These are phyloP conservation scores for Seira musarum DNA, from an alignment of 2,888 invertebrate genomes.

Conservation along the genomic window DNA sequence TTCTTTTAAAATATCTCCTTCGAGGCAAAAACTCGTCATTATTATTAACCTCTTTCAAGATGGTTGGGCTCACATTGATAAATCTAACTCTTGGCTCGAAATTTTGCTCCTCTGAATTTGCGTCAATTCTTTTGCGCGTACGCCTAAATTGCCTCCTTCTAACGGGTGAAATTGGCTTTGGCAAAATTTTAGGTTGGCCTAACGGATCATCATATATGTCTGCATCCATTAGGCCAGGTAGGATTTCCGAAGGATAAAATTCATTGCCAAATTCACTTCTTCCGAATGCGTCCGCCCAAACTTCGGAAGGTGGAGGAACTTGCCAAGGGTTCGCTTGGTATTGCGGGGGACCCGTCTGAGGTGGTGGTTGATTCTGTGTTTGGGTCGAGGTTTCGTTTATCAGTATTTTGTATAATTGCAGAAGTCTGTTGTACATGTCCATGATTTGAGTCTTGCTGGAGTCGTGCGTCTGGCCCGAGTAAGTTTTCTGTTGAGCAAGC, in stretches of 20 bases:
- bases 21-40: slow-evolving; percentile 43
- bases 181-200: slow-evolving; percentile 43
- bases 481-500: neutral
- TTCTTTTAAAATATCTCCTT: slow-evolving; percentile 41
- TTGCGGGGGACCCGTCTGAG: slow-evolving; percentile 15
- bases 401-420: slow-evolving; percentile 28
- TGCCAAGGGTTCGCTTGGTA: slow-evolving; percentile 47
- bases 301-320: slow-evolving; percentile 37
- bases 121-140: neutral
- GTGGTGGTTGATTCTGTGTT: slow-evolving; percentile 14
- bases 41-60: slow-evolving; percentile 30
- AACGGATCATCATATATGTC: slow-evolving; percentile 40
- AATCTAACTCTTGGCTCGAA: slow-evolving; percentile 33
- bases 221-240: slow-evolving; percentile 22
- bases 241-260: slow-evolving; percentile 38
- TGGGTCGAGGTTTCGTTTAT: slow-evolving; percentile 36
- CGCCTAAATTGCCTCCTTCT: slow-evolving; percentile 20
- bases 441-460: slow-evolving; percentile 15
- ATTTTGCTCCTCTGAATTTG: neutral
- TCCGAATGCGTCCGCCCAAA: slow-evolving; percentile 23
- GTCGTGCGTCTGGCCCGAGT: no score
- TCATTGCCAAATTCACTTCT: slow-evolving; percentile 23
- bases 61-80: slow-evolving; percentile 12
- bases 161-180: slow-evolving; percentile 39
- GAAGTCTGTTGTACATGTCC: slow-evolving; percentile 38